Conservation (phyloP, 2,797 vertebrate genomes). For the Gymnodraco acuticeps region DNA sequence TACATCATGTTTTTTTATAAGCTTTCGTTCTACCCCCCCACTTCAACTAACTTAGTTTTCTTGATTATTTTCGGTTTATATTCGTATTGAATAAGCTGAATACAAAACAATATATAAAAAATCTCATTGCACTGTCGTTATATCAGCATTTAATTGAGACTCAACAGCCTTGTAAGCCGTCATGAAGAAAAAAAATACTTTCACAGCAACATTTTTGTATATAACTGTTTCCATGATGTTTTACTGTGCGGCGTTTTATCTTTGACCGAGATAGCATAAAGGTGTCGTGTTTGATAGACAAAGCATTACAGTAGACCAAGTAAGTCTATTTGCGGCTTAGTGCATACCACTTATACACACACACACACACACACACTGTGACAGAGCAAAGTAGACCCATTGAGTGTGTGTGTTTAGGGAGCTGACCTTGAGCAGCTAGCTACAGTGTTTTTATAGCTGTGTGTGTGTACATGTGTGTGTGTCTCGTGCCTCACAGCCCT, state of each 20-base stretch:
- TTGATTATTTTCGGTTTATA: too few species aligned
- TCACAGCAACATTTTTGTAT: not conserved
- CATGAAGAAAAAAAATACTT: not conserved
- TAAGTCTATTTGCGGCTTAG: conserved; percentile 9
- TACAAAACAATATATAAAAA: too few species aligned
- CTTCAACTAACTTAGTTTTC: too few species aligned
- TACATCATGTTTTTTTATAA: too few species aligned
- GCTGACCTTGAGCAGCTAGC: conserved; percentile 71
- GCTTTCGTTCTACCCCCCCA: too few species aligned
- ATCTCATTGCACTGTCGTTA: conserved; percentile 11
- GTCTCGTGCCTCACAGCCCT: conserved; percentile 35
- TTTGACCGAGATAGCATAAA: conserved; percentile 15
- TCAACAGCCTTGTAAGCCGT: not conserved
- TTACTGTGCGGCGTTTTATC: conserved; percentile 10
- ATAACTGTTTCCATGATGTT: conserved; percentile 9
- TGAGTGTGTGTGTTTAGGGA: conserved; percentile 67
- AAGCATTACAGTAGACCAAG: not conserved
- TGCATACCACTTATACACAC: conserved; percentile 24
- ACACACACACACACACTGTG: conserved; percentile 28
- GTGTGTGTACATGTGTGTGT: conserved; percentile 6
- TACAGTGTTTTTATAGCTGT: conserved; percentile 66
- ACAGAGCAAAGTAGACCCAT: conserved; percentile 40
- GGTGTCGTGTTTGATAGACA: conserved; percentile 1
- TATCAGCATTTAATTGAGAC: conserved; percentile 7
- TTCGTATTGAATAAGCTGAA: too few species aligned